Conservation (phyloP, 2,113 vertebrate genomes). For the Eulacestoma nigropectus region DNA sequence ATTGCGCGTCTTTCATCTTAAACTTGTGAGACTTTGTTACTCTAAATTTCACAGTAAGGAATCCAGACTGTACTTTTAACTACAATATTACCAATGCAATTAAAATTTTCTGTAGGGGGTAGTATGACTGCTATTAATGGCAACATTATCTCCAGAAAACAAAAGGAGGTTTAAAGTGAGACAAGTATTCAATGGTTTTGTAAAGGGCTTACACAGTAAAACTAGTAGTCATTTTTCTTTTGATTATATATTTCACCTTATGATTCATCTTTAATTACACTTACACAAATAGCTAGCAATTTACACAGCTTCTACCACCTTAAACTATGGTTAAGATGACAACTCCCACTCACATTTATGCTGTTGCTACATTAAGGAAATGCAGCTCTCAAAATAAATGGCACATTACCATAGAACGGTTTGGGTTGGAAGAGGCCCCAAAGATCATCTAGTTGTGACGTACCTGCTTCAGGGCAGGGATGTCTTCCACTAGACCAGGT, state of each 20-base stretch:
- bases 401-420: neutral
- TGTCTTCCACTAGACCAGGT: neutral
- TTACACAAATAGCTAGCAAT: neutral
- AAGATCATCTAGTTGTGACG: neutral
- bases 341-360: neutral
- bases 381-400: neutral
- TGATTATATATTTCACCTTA: neutral
- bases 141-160: neutral
- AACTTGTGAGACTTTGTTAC: neutral
- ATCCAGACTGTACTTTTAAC: neutral
- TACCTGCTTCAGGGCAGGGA: neutral
- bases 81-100: neutral
- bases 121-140: neutral
- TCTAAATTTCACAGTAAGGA: neutral
- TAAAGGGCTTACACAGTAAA: neutral
- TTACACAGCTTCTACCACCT: neutral
- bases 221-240: neutral
- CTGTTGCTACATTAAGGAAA: neutral
- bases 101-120: neutral
- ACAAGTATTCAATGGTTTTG: neutral
- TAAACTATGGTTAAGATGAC: neutral
- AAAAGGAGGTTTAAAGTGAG: neutral
- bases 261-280: neutral
- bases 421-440: neutral
- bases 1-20: neutral